A percentile compares a stretch with the other conserved stretches of the same genome.
Evolutionary conservation across 2,113 vertebrate species (phyloP).

Genomic region (Euleptes europaea): DNA sequence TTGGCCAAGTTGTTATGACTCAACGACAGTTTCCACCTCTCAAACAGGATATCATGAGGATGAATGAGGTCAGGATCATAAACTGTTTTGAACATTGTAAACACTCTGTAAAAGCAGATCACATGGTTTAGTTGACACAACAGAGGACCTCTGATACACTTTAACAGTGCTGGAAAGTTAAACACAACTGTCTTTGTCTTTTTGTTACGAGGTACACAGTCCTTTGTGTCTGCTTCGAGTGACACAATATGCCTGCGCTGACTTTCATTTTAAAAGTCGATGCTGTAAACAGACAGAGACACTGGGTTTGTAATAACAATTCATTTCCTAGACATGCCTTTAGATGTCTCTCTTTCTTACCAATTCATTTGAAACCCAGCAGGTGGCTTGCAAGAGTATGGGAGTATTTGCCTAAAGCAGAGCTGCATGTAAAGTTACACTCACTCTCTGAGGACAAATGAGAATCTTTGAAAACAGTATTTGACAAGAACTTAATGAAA

Average conservation of each 20-base stretch:
- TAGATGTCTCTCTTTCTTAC: constrained; percentile 34
- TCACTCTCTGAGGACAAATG: constrained; percentile 29
- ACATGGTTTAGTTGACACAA: background rate
- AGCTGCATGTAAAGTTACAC: background rate
- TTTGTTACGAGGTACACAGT: background rate
- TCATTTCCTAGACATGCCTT: constrained; percentile 32
- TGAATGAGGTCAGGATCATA: background rate
- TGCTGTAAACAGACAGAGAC: background rate
- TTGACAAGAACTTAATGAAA: constrained; percentile 52
- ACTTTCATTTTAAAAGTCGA: background rate
- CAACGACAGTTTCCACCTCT: background rate
- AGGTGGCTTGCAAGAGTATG: background rate
- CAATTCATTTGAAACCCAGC: background rate
- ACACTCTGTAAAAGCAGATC: background rate
- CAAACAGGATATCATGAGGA: background rate
- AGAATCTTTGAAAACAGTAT: constrained; percentile 29
- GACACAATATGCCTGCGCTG: background rate
- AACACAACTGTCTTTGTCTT: background rate
- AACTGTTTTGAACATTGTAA: background rate
- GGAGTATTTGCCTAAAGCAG: fast-evolving
- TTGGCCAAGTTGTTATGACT: background rate
- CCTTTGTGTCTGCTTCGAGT: constrained; percentile 7
- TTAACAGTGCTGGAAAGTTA: background rate
- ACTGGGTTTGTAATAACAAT: background rate
- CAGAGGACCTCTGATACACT: background rate